phyloP scores from a whole-genome alignment of 2,797 vertebrate genomes.

The Xenops minutus region DNA sequence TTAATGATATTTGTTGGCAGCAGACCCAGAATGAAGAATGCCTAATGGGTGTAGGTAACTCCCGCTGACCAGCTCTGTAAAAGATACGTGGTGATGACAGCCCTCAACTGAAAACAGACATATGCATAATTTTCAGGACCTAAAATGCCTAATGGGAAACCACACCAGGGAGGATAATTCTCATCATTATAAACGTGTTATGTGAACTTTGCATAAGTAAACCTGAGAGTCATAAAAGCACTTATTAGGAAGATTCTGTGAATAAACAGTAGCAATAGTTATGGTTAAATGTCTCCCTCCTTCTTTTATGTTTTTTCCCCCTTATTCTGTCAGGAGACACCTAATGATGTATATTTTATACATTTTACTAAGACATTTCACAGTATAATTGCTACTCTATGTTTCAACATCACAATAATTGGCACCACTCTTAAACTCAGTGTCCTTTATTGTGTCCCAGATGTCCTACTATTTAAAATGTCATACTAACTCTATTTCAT shows the following conservation, averaged over 20 bases:
- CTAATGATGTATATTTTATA: background rate
- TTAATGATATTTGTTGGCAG: conserved; percentile 20
- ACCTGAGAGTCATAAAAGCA: background rate
- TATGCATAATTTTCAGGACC: background rate
- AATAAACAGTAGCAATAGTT: background rate
- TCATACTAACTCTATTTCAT: background rate
- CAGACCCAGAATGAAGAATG: background rate
- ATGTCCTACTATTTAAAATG: background rate
- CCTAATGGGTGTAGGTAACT: background rate
- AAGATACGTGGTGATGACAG: background rate
- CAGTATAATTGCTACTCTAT: background rate
- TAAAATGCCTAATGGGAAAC: background rate
- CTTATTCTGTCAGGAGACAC: background rate
- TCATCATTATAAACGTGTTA: background rate
- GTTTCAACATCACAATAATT: background rate
- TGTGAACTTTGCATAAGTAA: background rate
- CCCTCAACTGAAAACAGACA: background rate
- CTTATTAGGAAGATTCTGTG: background rate
- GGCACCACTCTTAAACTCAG: background rate
- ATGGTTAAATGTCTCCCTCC: background rate
- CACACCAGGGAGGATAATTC: background rate
- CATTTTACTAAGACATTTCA: background rate
- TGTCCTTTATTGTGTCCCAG: background rate
- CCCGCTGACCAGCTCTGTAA: background rate
- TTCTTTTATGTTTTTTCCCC: background rate